Percentiles rank a stretch among this genome's conserved stretches.
Evolutionary conservation across 2,113 vertebrate species (phyloP).

Genomic region (Camelus dromedarius): DNA sequence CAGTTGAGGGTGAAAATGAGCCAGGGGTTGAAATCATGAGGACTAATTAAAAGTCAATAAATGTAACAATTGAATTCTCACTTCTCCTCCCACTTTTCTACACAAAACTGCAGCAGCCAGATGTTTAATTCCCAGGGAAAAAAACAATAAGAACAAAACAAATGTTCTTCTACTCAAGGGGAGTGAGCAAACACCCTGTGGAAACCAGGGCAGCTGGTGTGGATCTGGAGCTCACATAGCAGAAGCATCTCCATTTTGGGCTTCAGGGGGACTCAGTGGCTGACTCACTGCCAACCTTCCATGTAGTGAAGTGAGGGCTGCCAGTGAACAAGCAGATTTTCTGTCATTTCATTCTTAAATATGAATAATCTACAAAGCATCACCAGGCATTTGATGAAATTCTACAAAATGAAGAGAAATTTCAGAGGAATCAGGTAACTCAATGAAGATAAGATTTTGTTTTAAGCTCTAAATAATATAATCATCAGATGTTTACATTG

Average conservation of each 20-base stretch:
- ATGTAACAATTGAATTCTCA: background rate
- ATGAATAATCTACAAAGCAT: background rate
- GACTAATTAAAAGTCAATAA: background rate
- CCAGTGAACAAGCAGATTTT: background rate
- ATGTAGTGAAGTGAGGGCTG: background rate
- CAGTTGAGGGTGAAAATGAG: background rate
- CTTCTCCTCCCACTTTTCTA: background rate
- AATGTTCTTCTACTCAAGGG: background rate
- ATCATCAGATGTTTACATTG: background rate
- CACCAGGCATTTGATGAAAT: background rate
- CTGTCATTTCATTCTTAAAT: background rate
- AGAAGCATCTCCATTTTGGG: background rate
- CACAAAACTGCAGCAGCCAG: background rate
- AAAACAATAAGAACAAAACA: background rate
- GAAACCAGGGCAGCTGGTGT: background rate
- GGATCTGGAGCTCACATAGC: background rate
- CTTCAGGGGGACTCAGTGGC: background rate
- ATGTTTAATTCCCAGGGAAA: background rate
- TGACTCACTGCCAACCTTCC: no score
- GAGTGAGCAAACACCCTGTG: background rate
- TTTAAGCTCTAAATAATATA: background rate
- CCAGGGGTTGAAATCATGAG: conserved; percentile 3
- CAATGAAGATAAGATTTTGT: background rate
- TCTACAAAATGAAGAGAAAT: background rate
- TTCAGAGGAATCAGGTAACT: background rate